A percentile compares a stretch with the other conserved stretches of the same genome.
phyloP scores from a whole-genome alignment of 2,888 invertebrate genomes.

The Kryphioiulus occultus region DNA sequence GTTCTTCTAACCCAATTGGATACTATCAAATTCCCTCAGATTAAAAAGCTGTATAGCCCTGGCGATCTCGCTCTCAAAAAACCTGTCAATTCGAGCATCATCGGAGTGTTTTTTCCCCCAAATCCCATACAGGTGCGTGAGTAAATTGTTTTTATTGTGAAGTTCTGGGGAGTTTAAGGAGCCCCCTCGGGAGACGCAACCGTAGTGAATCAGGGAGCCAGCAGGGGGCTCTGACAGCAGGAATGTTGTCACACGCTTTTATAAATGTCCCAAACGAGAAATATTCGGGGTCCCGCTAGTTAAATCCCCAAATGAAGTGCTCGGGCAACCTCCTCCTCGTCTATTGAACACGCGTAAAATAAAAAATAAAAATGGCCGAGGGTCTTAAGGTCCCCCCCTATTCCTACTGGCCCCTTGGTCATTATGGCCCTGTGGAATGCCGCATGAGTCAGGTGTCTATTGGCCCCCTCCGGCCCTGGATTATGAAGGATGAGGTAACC shows the following conservation, averaged over 20 bases:
- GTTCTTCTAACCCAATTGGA: too few relatives aligned
- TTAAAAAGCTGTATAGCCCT: too few relatives aligned
- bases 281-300: neutral
- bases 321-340: neutral
- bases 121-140: constrained; percentile 25
- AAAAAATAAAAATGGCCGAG: neutral
- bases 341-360: neutral
- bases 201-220: neutral
- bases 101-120: neutral
- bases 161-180: neutral
- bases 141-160: constrained; percentile 28
- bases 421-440: constrained; percentile 21
- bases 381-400: neutral
- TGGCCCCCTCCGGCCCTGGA: neutral
- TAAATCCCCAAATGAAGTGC: constrained; percentile 35
- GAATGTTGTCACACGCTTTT: neutral
- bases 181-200: neutral
- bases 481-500: neutral
- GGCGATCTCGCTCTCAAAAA: neutral
- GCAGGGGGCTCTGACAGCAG: constrained; percentile 30
- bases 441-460: constrained; percentile 13
- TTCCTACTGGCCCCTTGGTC: neutral
- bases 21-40: too few relatives aligned
- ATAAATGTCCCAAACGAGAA: neutral
- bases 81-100: neutral